phyloP scores from a whole-genome alignment of 2,797 vertebrate species.

The Salarias fasciatus region DNA sequence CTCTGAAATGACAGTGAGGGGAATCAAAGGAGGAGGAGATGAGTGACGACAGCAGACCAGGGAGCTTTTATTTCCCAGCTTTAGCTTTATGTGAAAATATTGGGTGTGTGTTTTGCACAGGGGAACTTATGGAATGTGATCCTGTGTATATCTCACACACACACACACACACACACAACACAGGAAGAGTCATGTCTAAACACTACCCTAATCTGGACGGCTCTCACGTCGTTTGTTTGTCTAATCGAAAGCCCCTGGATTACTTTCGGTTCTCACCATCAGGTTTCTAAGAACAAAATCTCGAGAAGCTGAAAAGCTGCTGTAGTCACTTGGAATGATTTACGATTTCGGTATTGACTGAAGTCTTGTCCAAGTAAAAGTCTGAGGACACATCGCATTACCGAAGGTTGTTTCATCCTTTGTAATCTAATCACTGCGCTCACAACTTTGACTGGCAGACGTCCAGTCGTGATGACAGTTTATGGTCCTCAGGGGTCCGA shows the following conservation, averaged over 20 bases:
- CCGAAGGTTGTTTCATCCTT: no score
- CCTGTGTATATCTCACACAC: constrained; percentile 25
- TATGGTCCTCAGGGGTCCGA: constrained; percentile 10
- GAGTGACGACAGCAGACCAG: constrained; percentile 29
- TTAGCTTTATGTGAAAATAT: constrained; percentile 13
- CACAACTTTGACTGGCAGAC: no score
- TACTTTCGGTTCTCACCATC: no score
- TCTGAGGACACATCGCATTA: neutral
- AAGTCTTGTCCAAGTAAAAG: neutral
- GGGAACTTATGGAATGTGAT: constrained; percentile 8
- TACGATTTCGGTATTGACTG: neutral
- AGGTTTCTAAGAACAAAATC: no score
- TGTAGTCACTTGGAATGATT: neutral
- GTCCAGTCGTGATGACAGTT: neutral
- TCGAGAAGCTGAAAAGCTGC: neutral
- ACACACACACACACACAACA: neutral
- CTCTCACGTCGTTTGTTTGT: no score
- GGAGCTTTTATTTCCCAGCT: constrained; percentile 40
- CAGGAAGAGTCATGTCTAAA: neutral
- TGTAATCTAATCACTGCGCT: no score
- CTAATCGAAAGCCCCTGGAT: no score
- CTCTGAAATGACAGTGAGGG: constrained; percentile 36
- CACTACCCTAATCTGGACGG: no score
- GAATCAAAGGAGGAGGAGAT: constrained; percentile 33
- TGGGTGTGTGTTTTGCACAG: constrained; percentile 20